Conservation (phyloP, 2,797 vertebrate genomes). For the Sebastes vulpes region DNA sequence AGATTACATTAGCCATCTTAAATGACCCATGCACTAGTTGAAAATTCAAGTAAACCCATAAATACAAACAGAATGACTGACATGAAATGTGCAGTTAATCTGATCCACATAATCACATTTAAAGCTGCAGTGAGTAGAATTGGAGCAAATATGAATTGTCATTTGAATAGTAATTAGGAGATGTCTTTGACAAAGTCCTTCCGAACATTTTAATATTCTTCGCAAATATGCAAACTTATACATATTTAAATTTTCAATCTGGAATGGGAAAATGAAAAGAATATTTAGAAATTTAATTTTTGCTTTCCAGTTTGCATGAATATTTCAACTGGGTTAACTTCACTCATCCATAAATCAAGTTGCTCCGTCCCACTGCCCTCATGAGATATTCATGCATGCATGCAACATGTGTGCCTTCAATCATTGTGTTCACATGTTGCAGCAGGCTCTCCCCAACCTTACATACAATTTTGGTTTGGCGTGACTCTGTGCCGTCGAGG, state of each 20-base stretch:
- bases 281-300: constrained; percentile 28
- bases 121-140: too few relatives aligned
- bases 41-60: not conserved
- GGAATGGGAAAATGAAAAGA: constrained; percentile 12
- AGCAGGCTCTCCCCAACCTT: not conserved
- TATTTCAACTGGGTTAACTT: constrained; percentile 60
- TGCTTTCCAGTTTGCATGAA: constrained; percentile 36
- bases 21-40: not conserved
- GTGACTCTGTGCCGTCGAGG: constrained; percentile 7
- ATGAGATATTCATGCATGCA: constrained; percentile 44
- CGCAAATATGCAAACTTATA: constrained; percentile 3
- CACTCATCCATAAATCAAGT: constrained; percentile 58
- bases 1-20: not conserved
- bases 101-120: not conserved
- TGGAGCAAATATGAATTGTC: not conserved
- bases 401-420: constrained; percentile 43
- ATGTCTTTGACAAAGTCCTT: not conserved
- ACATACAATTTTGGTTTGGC: constrained; percentile 2
- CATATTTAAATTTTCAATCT: constrained; percentile 32
- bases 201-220: constrained; percentile 18
- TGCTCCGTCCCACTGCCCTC: constrained; percentile 11
- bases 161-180: not conserved
- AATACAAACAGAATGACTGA: not conserved
- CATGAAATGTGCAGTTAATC: not conserved
- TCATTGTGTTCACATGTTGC: constrained; percentile 6